Evolutionary conservation across 2,888 invertebrate genomes (phyloP), one percentile per base, ranked within the genome.

Genomic region (Autographa pulchrina): DNA sequence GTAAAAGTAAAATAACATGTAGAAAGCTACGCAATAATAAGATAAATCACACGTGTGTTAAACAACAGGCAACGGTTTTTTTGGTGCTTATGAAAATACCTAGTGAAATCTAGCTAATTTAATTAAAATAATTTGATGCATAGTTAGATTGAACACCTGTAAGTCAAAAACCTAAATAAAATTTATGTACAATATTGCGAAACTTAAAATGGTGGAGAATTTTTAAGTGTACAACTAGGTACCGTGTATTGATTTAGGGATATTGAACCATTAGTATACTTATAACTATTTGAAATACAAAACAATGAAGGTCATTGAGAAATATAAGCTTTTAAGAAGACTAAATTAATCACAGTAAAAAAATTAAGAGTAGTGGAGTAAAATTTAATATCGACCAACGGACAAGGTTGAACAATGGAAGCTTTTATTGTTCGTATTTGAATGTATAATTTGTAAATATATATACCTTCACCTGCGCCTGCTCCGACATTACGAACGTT

Each of bases 381-480:
- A 85, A 84, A n/a, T 48, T 48, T 87, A 86, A 77, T 88, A 90
- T 90, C 84, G 89, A 90, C 86, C 89, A 89, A 90, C 86, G 78
- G 88, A 91, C 88, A 90, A 91, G 88, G 88, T 88, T 87, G 91
- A 91, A 93, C 92, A 93, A 93, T 93, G 92, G 91, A 91, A 89
- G 76, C 80, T 83, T 67, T 62, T 71, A 68, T 65, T 72, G 69
- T 76, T 78, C 68, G 14, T 43, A 74, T 35, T 75, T 65, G 25
- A 72, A 70, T 68, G 41, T 62, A 64, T 62, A 56, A 68, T 63
- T 63, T 54, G 14, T 56, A 38, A 62, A 52, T 61, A 63, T 80
- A 89, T 91, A 77, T 86, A 94, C 95, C 94, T 94, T 94, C 61
- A 88, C 76, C 75, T 91, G 91, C 52, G 89, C 80, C 71, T 92